Conservation (phyloP, 2,888 invertebrate species). For the Drosophila mimica region DNA sequence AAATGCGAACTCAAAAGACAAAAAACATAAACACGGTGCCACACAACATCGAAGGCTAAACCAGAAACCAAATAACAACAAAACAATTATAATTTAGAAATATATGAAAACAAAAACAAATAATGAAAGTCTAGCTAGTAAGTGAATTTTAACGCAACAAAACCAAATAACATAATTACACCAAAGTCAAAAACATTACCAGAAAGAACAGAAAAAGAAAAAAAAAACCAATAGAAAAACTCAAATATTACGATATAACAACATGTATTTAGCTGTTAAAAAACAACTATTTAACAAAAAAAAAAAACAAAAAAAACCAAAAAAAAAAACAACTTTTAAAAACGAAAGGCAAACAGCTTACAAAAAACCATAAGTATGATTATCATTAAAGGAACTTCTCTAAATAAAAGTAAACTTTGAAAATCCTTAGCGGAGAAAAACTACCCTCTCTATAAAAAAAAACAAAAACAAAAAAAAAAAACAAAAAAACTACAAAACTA, state of each 20-base stretch:
- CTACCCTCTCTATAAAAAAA: constrained; percentile 78
- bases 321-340: constrained; percentile 43
- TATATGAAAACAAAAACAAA: constrained; percentile 40
- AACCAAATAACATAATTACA: constrained; percentile 47
- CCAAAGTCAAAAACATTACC: constrained; percentile 54
- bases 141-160: constrained; percentile 78
- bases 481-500: constrained; percentile 53
- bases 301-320: constrained; percentile 2
- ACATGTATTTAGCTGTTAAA: constrained; percentile 77
- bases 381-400: constrained; percentile 80
- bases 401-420: constrained; percentile 81
- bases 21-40: constrained; percentile 67
- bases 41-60: constrained; percentile 55
- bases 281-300: constrained; percentile 64
- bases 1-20: constrained; percentile 69
- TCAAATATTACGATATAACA: constrained; percentile 66
- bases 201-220: constrained; percentile 34
- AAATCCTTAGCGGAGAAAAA: constrained; percentile 79
- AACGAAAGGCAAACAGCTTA: constrained; percentile 56
- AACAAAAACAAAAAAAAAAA: constrained; percentile 59
- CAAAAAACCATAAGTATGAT: constrained; percentile 73
- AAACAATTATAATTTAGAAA: constrained; percentile 67
- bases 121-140: constrained; percentile 64
- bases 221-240: constrained; percentile 28
- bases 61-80: constrained; percentile 67